A percentile compares a stretch with the other conserved stretches of the same genome.
Evolutionary conservation across 2,888 invertebrate species (phyloP).

Genomic region (Opisthograptis luteolata): DNA sequence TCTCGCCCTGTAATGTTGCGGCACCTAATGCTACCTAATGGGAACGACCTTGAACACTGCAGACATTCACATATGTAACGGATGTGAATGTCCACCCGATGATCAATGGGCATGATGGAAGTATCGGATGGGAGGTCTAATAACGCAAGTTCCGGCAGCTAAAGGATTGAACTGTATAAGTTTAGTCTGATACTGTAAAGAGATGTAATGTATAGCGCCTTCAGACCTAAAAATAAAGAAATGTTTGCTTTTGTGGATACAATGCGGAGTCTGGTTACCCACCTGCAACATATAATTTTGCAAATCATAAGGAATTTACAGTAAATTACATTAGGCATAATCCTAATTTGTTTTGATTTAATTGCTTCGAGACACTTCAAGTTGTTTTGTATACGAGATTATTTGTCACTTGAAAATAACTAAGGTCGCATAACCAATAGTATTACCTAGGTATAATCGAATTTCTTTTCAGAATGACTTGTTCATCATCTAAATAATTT

Average conservation of each 20-base stretch:
- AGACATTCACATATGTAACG: constrained; percentile 27
- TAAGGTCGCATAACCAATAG: no score
- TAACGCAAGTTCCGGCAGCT: constrained; percentile 41
- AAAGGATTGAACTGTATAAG: constrained; percentile 32
- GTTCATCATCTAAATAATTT: no score
- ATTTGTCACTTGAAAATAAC: neutral
- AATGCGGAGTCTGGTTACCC: constrained; percentile 65
- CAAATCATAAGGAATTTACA: constrained; percentile 58
- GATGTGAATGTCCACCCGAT: constrained; percentile 3
- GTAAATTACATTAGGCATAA: constrained; percentile 35
- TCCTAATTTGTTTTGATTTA: constrained; percentile 1
- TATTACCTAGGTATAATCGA: no score
- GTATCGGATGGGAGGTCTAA: constrained; percentile 31
- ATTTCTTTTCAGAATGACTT: no score
- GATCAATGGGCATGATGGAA: constrained; percentile 7
- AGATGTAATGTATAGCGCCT: constrained; percentile 25
- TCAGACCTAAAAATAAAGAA: constrained; percentile 39
- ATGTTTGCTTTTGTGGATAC: constrained; percentile 32
- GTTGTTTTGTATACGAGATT: neutral
- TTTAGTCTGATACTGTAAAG: constrained; percentile 24
- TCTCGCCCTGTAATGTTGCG: constrained; percentile 80
- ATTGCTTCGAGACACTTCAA: neutral
- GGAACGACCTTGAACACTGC: constrained; percentile 55
- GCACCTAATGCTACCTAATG: constrained; percentile 63
- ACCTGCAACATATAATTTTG: constrained; percentile 79